A percentile compares a stretch with the other conserved stretches of the same genome.
Conservation (phyloP, 2,888 invertebrate genomes). For the Autographa pulchrina region DNA sequence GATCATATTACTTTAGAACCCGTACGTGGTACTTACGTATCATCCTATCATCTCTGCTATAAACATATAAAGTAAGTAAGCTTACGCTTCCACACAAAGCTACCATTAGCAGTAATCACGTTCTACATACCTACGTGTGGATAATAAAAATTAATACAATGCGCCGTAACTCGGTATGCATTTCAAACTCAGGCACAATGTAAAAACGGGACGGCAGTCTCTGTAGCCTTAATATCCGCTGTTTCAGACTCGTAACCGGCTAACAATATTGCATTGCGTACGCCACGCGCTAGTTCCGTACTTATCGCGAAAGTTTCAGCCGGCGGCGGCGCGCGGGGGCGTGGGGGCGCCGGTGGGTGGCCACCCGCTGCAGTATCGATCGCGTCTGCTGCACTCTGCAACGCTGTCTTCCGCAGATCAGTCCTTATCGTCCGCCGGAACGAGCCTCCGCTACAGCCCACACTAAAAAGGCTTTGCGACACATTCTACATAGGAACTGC, state of each 20-base stretch:
- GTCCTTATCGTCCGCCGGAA: slow-evolving; percentile 85
- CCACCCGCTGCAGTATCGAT: slow-evolving; percentile 85
- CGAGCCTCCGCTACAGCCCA: slow-evolving; percentile 72
- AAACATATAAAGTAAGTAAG: slow-evolving; percentile 22
- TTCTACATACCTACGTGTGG: slow-evolving; percentile 50
- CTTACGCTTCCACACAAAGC: slow-evolving; percentile 43
- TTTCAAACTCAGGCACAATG: slow-evolving; percentile 82
- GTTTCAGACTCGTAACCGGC: slow-evolving; percentile 88
- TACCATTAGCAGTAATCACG: slow-evolving; percentile 57
- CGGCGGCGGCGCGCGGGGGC: slow-evolving; percentile 71
- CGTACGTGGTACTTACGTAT: slow-evolving; percentile 13
- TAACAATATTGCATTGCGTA: slow-evolving; percentile 90
- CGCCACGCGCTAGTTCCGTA: slow-evolving; percentile 88
- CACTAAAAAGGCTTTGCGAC: slow-evolving; percentile 81
- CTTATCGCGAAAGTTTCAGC: slow-evolving; percentile 89
- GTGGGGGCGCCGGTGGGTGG: slow-evolving; percentile 57
- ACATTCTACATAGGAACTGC: slow-evolving; percentile 67
- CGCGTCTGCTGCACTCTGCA: slow-evolving; percentile 87
- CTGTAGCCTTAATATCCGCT: slow-evolving; percentile 88
- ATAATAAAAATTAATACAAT: slow-evolving; percentile 81
- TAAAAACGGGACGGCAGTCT: slow-evolving; percentile 82
- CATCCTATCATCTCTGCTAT: slow-evolving; percentile 32
- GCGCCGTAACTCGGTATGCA: slow-evolving; percentile 79
- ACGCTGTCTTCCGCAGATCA: slow-evolving; percentile 88
- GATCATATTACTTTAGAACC: slow-evolving; percentile 14